Conservation (phyloP, 2,888 invertebrate species). For the Tipula lateralis region DNA sequence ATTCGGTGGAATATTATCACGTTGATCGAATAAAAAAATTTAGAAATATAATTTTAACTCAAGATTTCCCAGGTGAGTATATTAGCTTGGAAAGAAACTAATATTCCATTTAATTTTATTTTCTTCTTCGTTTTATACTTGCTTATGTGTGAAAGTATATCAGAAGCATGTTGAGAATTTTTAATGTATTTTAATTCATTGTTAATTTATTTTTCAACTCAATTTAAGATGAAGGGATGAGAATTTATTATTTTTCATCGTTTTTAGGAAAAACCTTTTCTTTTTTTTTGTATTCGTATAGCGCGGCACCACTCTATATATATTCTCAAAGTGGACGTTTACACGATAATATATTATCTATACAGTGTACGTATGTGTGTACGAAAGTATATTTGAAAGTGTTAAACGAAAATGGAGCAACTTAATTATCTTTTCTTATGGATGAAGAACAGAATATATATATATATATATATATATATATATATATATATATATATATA, state of each 20-base stretch:
- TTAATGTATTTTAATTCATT: background rate
- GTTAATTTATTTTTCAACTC: background rate
- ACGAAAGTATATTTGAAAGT: background rate
- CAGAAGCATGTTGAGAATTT: background rate
- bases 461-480: too few relatives aligned
- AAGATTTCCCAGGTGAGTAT: background rate
- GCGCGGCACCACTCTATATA: background rate
- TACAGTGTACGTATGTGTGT: background rate
- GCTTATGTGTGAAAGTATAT: background rate
- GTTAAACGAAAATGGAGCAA: background rate
- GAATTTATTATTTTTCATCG: background rate
- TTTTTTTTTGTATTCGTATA: background rate
- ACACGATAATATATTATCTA: background rate
- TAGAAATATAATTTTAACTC: background rate
- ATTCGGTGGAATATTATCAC: slow-evolving; percentile 3
- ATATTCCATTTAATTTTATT: background rate
- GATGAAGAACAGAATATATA: background rate
- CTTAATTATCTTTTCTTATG: background rate
- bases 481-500: background rate
- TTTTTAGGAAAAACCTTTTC: background rate
- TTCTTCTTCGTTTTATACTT: too few relatives aligned
- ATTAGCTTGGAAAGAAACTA: background rate
- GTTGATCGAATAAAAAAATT: background rate
- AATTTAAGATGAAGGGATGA: background rate
- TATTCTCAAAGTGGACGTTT: background rate